phyloP scores from a whole-genome alignment of 92 coral and sea anemone genomes.

The Palythoa heliodiscus region DNA sequence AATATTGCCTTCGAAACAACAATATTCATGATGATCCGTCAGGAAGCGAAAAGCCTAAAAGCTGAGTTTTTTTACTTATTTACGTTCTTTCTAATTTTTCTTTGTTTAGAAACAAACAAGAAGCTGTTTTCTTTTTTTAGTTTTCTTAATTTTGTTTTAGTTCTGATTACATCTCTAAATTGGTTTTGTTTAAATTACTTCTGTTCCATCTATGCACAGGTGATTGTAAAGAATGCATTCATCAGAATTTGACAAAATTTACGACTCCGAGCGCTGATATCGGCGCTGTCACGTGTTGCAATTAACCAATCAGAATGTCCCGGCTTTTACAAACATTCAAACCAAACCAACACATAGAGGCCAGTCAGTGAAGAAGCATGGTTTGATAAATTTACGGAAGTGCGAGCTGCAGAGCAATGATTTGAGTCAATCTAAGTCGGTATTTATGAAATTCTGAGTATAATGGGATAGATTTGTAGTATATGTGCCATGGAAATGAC shows the following conservation, averaged over 20 bases:
- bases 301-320: constrained; percentile 33
- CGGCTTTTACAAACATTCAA: constrained; percentile 51
- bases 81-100: too few relatives aligned
- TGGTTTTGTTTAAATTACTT: neutral
- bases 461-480: constrained; percentile 9
- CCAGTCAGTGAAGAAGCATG: constrained; percentile 1
- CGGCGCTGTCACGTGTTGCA: constrained; percentile 24
- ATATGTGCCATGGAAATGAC: neutral
- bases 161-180: too few relatives aligned
- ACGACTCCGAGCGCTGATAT: neutral
- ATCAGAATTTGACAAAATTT: neutral
- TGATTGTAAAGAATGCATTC: neutral
- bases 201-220: neutral
- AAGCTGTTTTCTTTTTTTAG: too few relatives aligned
- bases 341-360: constrained; percentile 5
- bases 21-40: too few relatives aligned
- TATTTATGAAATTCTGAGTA: neutral
- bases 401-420: neutral
- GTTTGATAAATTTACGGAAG: constrained; percentile 12
- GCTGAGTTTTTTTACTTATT: too few relatives aligned
- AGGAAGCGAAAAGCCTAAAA: too few relatives aligned
- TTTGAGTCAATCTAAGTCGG: neutral
- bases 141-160: too few relatives aligned
- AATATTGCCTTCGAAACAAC: too few relatives aligned
- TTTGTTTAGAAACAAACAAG: too few relatives aligned